Evolutionary conservation across 2,888 invertebrate genomes (phyloP), one percentile per base, ranked within the genome.

Genomic region (Caenorhabditis auriculariae): DNA sequence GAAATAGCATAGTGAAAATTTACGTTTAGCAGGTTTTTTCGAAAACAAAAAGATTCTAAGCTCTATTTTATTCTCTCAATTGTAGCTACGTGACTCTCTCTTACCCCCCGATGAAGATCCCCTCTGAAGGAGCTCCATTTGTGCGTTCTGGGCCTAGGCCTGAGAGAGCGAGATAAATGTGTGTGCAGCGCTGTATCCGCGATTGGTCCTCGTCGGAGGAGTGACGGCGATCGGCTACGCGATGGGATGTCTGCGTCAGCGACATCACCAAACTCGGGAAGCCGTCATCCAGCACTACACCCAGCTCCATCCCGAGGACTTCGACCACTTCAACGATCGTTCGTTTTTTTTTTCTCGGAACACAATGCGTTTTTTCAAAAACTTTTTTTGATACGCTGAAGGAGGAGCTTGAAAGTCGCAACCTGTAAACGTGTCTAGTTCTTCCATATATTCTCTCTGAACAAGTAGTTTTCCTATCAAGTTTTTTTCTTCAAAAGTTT

Each of bases 211-310:
- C n/a, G 43, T 75, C 19, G 56, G 58, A 35, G 69, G 60, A 17
- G 59, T 64, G 3, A 66, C 65, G 29, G 66, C 69, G 6, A 21
- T 73, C 1, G 78, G 76, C 29, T 80, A 72, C 57, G 59, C 53
- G 6, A 55, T 69, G 35, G 80, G 78, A 44, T 65, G 59, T 26
- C 53, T 72, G 7, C 71, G 80, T 15, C 77, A 74, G 50, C 60
- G 67, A 48, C 75, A 77, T 50, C 72, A 76, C 59, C 45, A 63
- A 42, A 70, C 70, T 19, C 66, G 80, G 55, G 80, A 80, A 47
- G 80, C 80, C 12, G 73, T 79, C 32, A 60, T 80, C 43, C 72
- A 78, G 29, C 78, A 80, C 60, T 80, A 80, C 64, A 66, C 75
- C 50, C 45, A 68, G 24, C 67, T 77, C 19, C 80, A 80, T 56